Base-by-base conservation (phyloP, 2,797 vertebrate genomes). In the Micrastur ruficollis region DNA sequence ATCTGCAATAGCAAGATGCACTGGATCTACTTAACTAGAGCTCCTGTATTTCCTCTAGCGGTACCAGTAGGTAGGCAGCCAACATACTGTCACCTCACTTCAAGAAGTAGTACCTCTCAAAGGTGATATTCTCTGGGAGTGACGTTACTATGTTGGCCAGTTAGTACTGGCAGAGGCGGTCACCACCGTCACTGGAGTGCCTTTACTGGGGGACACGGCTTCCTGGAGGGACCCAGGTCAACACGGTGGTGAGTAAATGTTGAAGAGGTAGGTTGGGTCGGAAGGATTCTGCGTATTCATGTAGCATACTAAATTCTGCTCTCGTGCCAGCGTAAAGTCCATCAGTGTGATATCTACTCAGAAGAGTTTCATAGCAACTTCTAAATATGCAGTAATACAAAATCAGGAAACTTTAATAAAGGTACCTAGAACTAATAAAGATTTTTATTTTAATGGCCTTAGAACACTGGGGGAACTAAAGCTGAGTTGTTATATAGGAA, bases 221-320 rank as follows among this genome's bases (percentile, higher is more conserved):
- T 96, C 95, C 94, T 97, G 97, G 91, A 97, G 89, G 92, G 91
- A 97, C 90, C 93, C 95, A 91, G 95, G 93, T 83, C 97, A 44
- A 95, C 96, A 86, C 1, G 81, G 95, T 96, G 97, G 97, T 98
- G 97, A 98, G 97, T 98, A 98, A 96, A 93, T 96, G 66, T 66
- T 93, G 86, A 94, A 95, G 97, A 98, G 97, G 97, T 98, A 98
- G 97, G 97, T 98, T 92, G 96, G 96, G 89, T 85, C 8, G 85
- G 83, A 97, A 96, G 95, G 93, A 95, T 91, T 95, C 92, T 95
- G 87, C 29, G 11, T 92, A 90, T 90, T 94, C 81, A 44, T 91
- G 50, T 93, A 95, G 93, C 67, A 44, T 96, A 90, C 66, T 89
- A 87, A 94, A 93, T 78, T 89, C 79, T 97, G 92, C 89, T 95